Evolutionary conservation across 1,140 invertebrate species (phyloP).

Genomic region (Coelopa frigida): DNA sequence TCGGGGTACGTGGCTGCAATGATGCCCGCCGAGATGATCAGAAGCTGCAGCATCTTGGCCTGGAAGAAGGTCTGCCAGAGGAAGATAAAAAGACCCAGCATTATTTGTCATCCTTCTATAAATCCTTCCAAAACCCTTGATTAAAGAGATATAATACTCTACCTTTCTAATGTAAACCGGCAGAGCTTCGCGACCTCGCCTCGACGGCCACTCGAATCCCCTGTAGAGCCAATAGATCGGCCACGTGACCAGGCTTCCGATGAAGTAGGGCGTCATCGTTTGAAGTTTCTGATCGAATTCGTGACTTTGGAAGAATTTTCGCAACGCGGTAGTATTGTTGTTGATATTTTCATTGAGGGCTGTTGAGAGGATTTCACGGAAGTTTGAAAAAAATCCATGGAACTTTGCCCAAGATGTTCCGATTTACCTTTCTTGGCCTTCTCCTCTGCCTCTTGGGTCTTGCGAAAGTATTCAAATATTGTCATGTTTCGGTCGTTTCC

Average conservation of each 20-base stretch:
- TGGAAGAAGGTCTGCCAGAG: slow-evolving; percentile 29
- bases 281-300: slow-evolving; percentile 19
- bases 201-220: slow-evolving; percentile 28
- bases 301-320: slow-evolving; percentile 20
- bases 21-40: slow-evolving; percentile 28
- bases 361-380: no score
- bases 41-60: slow-evolving; percentile 29
- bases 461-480: no score
- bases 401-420: no score
- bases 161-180: slow-evolving; percentile 32
- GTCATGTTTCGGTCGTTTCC: no score
- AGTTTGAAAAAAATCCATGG: no score
- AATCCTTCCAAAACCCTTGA: background rate
- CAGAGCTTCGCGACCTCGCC: slow-evolving; percentile 23
- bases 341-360: background rate
- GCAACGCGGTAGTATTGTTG: background rate
- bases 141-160: background rate
- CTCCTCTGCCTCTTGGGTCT: no score
- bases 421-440: no score
- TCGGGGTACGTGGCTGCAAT: background rate
- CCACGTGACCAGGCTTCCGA: slow-evolving; percentile 29
- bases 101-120: no score
- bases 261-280: slow-evolving; percentile 21
- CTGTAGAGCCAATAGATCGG: slow-evolving; percentile 32
- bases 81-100: background rate